phyloP scores from a whole-genome alignment of 2,888 invertebrate species.

The Drosophila vallismaia region DNA sequence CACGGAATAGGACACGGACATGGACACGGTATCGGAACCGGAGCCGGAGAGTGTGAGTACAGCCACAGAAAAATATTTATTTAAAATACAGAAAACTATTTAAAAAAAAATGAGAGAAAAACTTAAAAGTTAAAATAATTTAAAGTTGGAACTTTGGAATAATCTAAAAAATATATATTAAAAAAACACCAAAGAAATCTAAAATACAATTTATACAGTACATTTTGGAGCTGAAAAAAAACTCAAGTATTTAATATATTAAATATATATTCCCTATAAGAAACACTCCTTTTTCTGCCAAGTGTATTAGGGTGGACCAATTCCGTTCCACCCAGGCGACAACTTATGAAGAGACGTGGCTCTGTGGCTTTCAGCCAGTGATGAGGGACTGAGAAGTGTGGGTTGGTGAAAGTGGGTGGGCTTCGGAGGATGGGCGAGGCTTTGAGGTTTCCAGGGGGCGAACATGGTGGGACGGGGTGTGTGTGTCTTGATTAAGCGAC shows the following conservation, averaged over 20 bases:
- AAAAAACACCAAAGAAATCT: not conserved
- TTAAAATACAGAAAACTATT: not conserved
- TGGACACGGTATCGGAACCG: slow-evolving; percentile 48
- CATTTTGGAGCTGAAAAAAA: no score
- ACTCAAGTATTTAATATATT: not conserved
- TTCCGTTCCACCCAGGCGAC: slow-evolving; percentile 22
- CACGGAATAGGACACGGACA: slow-evolving; percentile 60
- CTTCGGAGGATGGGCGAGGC: not conserved
- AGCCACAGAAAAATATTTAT: slow-evolving; percentile 7
- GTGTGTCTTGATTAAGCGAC: slow-evolving; percentile 61
- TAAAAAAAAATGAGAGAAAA: no score
- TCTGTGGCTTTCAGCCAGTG: slow-evolving; percentile 14
- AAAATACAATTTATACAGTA: not conserved
- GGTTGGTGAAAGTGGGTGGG: not conserved
- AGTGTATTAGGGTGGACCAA: slow-evolving; percentile 3
- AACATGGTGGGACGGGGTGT: not conserved
- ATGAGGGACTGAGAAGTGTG: not conserved
- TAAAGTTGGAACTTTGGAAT: no score
- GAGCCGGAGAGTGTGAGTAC: slow-evolving; percentile 81
- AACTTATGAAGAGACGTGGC: slow-evolving; percentile 46
- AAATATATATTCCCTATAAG: not conserved
- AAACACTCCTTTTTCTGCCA: not conserved
- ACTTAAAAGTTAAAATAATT: no score
- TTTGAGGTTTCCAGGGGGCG: not conserved
- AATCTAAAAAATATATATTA: no score